Conservation (phyloP, 2,797 vertebrate species). For the Lindbergichthys nudifrons region DNA sequence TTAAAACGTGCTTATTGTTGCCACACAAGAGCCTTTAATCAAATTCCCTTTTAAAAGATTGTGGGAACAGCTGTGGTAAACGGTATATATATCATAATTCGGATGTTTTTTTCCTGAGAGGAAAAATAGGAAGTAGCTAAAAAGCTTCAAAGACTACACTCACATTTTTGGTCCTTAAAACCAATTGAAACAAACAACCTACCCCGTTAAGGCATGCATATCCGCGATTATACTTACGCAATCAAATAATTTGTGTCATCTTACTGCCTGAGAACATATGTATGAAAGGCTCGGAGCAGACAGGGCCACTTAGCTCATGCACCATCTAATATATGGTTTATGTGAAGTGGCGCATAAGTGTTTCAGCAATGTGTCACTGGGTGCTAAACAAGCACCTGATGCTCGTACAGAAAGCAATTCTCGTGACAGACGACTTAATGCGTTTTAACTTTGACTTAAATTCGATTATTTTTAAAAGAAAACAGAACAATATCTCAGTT, state of each 20-base stretch:
- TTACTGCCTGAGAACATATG: slow-evolving; percentile 22
- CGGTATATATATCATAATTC: not conserved
- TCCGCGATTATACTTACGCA: slow-evolving; percentile 20
- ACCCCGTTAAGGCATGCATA: not conserved
- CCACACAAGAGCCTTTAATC: slow-evolving; percentile 5
- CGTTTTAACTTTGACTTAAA: not conserved
- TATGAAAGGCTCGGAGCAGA: slow-evolving; percentile 21
- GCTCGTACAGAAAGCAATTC: slow-evolving; percentile 9
- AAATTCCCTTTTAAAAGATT: not conserved
- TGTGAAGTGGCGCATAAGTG: not conserved
- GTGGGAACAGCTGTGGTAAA: slow-evolving; percentile 1
- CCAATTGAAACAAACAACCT: slow-evolving; percentile 37
- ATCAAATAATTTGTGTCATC: slow-evolving; percentile 31
- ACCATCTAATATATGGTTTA: slow-evolving; percentile 31
- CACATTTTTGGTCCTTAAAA: slow-evolving; percentile 11
- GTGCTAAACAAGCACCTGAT: slow-evolving; percentile 19
- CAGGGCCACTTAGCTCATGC: slow-evolving; percentile 17
- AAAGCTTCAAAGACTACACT: slow-evolving; percentile 11
- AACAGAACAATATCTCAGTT: not conserved
- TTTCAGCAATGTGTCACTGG: not conserved
- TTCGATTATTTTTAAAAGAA: not conserved
- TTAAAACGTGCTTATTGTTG: not conserved
- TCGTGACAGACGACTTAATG: not conserved
- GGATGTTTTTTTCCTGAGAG: not conserved
- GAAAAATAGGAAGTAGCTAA: slow-evolving; percentile 3